Evolutionary conservation across 2,797 vertebrate species (phyloP).

Genomic region (Rhinogobio ventralis): DNA sequence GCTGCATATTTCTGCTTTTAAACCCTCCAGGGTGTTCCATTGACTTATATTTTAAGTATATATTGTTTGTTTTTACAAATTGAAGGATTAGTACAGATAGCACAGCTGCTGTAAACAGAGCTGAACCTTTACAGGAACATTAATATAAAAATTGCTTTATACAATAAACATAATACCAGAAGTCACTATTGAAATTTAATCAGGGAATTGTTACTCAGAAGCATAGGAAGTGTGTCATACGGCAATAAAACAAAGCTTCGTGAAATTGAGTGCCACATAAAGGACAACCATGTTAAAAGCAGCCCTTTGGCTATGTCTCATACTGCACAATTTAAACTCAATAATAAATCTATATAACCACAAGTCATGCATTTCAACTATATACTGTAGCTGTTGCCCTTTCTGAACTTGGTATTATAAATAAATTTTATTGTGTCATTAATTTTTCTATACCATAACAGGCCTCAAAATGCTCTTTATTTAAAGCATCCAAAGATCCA

Average conservation of each 20-base stretch:
- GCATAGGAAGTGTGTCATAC: not conserved
- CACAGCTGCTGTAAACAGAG: not conserved
- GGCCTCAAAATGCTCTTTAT: conserved; percentile 16
- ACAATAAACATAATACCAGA: not conserved
- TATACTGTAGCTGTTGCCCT: conserved; percentile 6
- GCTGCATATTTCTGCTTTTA: not conserved
- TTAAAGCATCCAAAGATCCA: conserved; percentile 24
- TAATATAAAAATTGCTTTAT: not conserved
- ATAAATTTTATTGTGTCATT: conserved; percentile 9
- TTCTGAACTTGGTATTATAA: conserved; percentile 9
- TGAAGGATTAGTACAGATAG: not conserved
- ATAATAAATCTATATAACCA: conserved; percentile 4
- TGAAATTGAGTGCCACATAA: conserved; percentile 11
- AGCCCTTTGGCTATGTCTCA: conserved; percentile 1
- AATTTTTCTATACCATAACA: conserved; percentile 4
- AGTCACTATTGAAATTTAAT: not conserved
- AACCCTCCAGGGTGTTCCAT: not conserved
- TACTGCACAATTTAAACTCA: conserved; percentile 7
- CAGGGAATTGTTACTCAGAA: not conserved
- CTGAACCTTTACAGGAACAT: not conserved
- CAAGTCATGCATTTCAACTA: conserved; percentile 20
- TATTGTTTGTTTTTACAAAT: not conserved
- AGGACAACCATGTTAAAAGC: conserved; percentile 6
- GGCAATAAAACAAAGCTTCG: not conserved
- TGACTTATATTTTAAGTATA: conserved; percentile 5